These are phyloP conservation scores for Galemys pyrenaicus DNA, from an alignment of 2,113 vertebrate genomes.

Conservation along the genomic window DNA sequence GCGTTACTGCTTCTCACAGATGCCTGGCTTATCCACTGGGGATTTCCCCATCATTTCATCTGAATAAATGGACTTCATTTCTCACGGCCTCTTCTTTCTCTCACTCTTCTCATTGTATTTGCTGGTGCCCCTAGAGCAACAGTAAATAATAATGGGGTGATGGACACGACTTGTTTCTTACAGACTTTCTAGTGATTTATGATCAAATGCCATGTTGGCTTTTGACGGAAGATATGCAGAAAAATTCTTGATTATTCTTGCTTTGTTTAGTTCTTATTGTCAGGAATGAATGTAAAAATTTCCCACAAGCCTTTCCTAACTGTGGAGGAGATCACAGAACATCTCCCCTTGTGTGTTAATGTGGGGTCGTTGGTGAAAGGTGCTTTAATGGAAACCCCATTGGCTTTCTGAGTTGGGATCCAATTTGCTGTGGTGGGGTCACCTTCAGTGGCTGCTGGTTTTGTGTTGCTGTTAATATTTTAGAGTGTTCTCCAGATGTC, in stretches of 20 bases:
- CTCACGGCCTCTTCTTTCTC: neutral
- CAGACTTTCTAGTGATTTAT: neutral
- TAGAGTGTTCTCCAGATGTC: neutral
- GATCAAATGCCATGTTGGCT: neutral
- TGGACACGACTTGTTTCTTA: neutral
- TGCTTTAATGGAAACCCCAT: too few species aligned
- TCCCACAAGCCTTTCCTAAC: neutral
- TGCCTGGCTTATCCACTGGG: neutral
- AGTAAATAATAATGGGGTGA: neutral
- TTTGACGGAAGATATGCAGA: neutral
- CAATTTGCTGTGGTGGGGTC: neutral
- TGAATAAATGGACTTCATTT: neutral
- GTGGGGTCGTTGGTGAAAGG: neutral
- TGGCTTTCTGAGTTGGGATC: neutral
- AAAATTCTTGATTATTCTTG: neutral
- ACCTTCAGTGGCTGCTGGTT: neutral
- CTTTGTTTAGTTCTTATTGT: neutral
- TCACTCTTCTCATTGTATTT: neutral
- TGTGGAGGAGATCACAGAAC: accelerated
- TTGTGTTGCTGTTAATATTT: neutral
- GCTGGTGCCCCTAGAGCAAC: neutral
- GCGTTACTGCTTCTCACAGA: neutral
- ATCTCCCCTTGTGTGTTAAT: too few species aligned
- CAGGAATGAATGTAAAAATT: neutral
- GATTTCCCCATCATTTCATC: neutral